Evolutionary conservation across 2,797 vertebrate species (phyloP).

Genomic region (Premnoplex brunnescens): DNA sequence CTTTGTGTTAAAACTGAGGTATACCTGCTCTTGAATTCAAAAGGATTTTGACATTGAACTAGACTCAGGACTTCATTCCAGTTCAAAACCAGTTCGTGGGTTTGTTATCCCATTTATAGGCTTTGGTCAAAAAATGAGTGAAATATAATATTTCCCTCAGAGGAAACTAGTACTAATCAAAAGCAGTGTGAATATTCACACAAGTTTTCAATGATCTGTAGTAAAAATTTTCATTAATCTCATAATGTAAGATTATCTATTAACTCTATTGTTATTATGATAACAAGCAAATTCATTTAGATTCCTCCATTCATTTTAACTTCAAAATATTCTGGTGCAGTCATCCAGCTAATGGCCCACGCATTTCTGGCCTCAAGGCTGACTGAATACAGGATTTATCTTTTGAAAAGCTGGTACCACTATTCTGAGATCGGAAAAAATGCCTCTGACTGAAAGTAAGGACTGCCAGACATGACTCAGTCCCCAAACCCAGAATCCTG

Average conservation of each 20-base stretch:
- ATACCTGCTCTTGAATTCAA: neutral
- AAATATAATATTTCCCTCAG: neutral
- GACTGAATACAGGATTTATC: neutral
- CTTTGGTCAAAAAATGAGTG: neutral
- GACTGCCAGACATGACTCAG: neutral
- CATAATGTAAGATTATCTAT: neutral
- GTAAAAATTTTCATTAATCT: neutral
- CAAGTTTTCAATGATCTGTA: neutral
- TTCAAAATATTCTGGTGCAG: constrained; percentile 29
- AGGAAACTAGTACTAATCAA: neutral
- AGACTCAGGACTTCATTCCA: neutral
- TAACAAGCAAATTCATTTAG: neutral
- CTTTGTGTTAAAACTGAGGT: neutral
- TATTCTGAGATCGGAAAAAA: neutral
- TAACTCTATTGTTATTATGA: neutral
- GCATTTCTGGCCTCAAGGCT: neutral
- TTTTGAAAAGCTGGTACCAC: neutral
- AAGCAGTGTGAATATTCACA: neutral
- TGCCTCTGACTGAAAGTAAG: neutral
- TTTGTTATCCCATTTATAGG: neutral
- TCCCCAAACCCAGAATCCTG: neutral
- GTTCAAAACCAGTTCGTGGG: neutral
- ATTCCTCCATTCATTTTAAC: constrained; percentile 44
- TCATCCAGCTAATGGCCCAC: neutral
- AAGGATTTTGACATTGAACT: neutral